Evolutionary conservation across 92 coral and sea anemone species (phyloP).

Genomic region (Epizoanthus illoricatus): DNA sequence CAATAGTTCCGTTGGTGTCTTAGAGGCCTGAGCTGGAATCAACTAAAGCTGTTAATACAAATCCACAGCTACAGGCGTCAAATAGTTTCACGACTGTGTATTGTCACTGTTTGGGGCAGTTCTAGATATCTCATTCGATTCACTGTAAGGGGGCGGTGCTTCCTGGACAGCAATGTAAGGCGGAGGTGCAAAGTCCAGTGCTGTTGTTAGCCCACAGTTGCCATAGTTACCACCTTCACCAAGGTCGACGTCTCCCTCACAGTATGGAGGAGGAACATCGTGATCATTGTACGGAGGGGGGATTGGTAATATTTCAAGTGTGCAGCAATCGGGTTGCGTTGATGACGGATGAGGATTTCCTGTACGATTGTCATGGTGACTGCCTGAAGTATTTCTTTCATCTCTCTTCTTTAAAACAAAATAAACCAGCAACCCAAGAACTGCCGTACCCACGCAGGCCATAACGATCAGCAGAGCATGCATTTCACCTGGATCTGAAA

Average conservation of each 20-base stretch:
- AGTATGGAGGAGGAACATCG: conserved; percentile 34
- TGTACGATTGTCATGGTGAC: neutral
- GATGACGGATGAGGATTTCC: neutral
- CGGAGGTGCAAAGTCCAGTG: conserved; percentile 31
- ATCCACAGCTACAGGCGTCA: too few relatives aligned
- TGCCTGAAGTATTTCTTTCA: neutral
- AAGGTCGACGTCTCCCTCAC: conserved; percentile 19
- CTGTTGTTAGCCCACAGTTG: neutral
- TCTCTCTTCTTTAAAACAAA: conserved; percentile 18
- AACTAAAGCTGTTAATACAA: too few relatives aligned
- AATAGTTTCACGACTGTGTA: too few relatives aligned
- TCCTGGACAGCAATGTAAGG: conserved; percentile 5
- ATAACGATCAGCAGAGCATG: neutral
- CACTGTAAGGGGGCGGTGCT: conserved; percentile 26
- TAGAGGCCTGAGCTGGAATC: too few relatives aligned
- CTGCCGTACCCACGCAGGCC: conserved; percentile 28
- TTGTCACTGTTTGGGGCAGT: too few relatives aligned
- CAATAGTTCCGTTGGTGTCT: too few relatives aligned
- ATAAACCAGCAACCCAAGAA: conserved; percentile 21
- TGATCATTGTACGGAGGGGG: conserved; percentile 26
- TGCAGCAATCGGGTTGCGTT: neutral
- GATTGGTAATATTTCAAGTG: neutral
- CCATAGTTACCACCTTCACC: conserved; percentile 10
- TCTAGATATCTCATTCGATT: neutral
- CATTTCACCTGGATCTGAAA: conserved; percentile 16